These are phyloP conservation scores for Bovichtus variegatus DNA, from an alignment of 2,797 vertebrate genomes.

Conservation along the genomic window DNA sequence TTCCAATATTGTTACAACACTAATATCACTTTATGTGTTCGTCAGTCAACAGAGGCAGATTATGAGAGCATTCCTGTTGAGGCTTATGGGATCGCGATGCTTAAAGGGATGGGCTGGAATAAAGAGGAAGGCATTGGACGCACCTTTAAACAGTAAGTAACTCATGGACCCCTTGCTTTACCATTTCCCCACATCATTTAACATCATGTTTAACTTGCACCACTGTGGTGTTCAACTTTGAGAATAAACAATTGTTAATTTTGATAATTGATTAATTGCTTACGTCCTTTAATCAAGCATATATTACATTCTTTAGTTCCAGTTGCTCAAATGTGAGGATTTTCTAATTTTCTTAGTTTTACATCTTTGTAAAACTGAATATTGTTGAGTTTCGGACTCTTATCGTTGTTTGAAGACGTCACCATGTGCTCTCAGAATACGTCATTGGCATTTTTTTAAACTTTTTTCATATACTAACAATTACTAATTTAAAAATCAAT, in stretches of 20 bases:
- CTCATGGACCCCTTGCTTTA: not conserved
- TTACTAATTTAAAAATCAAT: not conserved
- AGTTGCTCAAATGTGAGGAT: not conserved
- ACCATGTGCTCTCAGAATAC: not conserved
- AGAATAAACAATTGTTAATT: not conserved
- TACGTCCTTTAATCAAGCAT: not conserved
- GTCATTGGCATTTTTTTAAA: not conserved
- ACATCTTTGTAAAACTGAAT: not conserved
- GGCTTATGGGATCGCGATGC: constrained; percentile 92
- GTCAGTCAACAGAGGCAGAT: constrained; percentile 89
- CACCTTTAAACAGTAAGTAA: constrained; percentile 92
- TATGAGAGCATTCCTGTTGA: constrained; percentile 90
- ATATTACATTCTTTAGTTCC: not conserved
- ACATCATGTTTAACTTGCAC: not conserved
- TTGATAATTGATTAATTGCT: not conserved
- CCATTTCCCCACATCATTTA: not conserved
- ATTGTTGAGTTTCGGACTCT: not conserved
- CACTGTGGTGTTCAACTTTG: not conserved
- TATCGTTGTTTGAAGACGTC: not conserved
- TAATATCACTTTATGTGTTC: constrained; percentile 26
- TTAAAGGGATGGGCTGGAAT: constrained; percentile 95
- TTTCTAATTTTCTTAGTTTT: not conserved
- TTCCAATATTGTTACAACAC: too few species aligned
- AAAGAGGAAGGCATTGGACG: constrained; percentile 89
- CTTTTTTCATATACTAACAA: not conserved